Percentiles rank a stretch among this genome's conserved stretches.
These are phyloP conservation scores for Spea bombifrons DNA, from an alignment of 2,113 vertebrate genomes.

Conservation along the genomic window DNA sequence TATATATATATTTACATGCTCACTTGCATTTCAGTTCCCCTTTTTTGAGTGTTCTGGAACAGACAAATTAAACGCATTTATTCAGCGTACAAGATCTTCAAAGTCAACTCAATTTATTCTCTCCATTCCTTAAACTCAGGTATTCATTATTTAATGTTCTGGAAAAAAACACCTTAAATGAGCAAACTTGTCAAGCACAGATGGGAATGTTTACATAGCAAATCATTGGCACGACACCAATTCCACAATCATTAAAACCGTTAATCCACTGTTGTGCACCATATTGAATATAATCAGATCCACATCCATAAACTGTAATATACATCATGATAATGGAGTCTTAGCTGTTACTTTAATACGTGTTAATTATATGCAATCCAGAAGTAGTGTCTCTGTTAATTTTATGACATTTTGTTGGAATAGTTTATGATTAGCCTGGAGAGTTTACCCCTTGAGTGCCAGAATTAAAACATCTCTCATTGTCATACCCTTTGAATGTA, in stretches of 20 bases:
- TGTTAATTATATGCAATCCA: conserved; percentile 33
- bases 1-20: not conserved
- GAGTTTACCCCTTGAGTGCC: not conserved
- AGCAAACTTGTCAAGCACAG: conserved; percentile 39
- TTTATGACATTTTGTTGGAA: conserved; percentile 33
- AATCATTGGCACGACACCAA: conserved; percentile 47
- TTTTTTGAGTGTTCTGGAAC: not conserved
- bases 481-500: too few species aligned
- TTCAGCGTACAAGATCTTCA: not conserved
- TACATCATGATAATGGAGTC: conserved; percentile 31
- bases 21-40: too few species aligned
- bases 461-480: too few species aligned
- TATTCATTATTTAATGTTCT: conserved; percentile 39
- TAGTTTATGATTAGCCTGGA: conserved; percentile 13
- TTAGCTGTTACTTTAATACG: conserved; percentile 15
- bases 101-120: not conserved
- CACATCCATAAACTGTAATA: conserved; percentile 42
- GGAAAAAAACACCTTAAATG: conserved; percentile 33
- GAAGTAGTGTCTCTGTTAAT: conserved; percentile 6
- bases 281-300: conserved; percentile 46
- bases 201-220: conserved; percentile 36
- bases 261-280: conserved; percentile 37
- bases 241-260: conserved; percentile 42
- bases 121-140: not conserved
- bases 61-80: not conserved